phyloP scores from a whole-genome alignment of 1,140 invertebrate species.

The Anastrepha obliqua region DNA sequence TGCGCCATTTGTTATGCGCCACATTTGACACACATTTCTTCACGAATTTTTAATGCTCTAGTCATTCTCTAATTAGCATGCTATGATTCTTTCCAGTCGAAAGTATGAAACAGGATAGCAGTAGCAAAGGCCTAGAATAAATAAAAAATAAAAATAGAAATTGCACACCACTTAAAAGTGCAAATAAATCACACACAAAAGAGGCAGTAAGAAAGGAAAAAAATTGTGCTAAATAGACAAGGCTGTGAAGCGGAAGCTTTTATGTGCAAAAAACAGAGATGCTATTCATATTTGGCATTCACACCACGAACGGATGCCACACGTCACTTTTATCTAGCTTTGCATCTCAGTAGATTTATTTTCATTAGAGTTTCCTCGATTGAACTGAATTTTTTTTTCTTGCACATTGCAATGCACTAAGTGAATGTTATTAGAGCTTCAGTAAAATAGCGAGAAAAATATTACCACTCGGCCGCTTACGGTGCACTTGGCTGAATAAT shows the following conservation, averaged over 20 bases:
- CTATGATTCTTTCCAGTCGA: neutral
- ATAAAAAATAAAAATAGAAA: neutral
- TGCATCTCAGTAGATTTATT: neutral
- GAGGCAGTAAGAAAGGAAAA: neutral
- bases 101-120: neutral
- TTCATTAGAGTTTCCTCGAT: neutral
- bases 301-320: constrained; percentile 23
- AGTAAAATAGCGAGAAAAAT: too few relatives aligned
- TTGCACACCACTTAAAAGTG: neutral
- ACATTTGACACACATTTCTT: constrained; percentile 13
- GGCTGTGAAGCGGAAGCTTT: constrained; percentile 16
- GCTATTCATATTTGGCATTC: neutral
- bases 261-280: neutral
- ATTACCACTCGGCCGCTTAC: too few relatives aligned
- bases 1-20: constrained; percentile 33
- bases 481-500: too few relatives aligned
- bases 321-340: constrained; percentile 14
- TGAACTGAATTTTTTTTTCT: too few relatives aligned
- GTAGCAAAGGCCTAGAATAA: neutral
- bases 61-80: constrained; percentile 6
- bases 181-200: neutral
- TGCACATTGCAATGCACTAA: too few relatives aligned
- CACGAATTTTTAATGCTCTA: constrained; percentile 6
- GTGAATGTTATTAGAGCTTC: too few relatives aligned
- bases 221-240: neutral